Base-by-base conservation (phyloP, 2,113 vertebrate genomes). In the Nycticryphes semicollaris region DNA sequence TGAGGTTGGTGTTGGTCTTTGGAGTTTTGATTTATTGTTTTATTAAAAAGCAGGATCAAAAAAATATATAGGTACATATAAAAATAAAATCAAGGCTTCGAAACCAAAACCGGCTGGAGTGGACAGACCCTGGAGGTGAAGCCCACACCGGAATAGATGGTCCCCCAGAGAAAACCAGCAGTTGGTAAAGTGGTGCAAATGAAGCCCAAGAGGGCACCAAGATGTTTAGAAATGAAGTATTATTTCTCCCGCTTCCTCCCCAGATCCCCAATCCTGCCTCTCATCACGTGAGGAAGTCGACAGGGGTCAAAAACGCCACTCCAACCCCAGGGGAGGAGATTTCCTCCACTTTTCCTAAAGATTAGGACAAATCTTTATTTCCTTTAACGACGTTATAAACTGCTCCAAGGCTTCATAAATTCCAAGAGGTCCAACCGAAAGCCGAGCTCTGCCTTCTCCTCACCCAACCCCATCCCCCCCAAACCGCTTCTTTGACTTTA, bases 321-420 rank as follows among this genome's bases (percentile, higher is more conserved):
- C 31, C n/a, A 14, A 35, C 22, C 43, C 35, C 9, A 14, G 0
- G 5, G 1, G 0, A 57, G 41, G 35, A 18, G 43, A 28, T 33
- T 56, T 70, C 25, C 22, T 43, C 73, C 57, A 24, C 9, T 31
- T 24, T 41, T 20, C 12, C 43, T 16, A 31, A 12, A 28, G 12
- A 14, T 20, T 2, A 11, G 17, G 39, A 78, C 23, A 30, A 7
- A 8, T 41, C 30, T 31, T 47, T 6, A 28, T 16, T 51, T 22
- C 12, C 14, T 60, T 9, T 15, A 9, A 1, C 2, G 7, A 47
- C 1, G 5, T 21, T 35, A 54, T 3, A 8, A 69, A 22, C 41
- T 4, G 1, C 2, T 22, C 30, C 2, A 6, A 6, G 35, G 51
- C 43, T 89, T 84, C 69, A n/a, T 7, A 16, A 57, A 41, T 37